phyloP scores from a whole-genome alignment of 2,797 vertebrate genomes.

The Mastacembelus armatus region DNA sequence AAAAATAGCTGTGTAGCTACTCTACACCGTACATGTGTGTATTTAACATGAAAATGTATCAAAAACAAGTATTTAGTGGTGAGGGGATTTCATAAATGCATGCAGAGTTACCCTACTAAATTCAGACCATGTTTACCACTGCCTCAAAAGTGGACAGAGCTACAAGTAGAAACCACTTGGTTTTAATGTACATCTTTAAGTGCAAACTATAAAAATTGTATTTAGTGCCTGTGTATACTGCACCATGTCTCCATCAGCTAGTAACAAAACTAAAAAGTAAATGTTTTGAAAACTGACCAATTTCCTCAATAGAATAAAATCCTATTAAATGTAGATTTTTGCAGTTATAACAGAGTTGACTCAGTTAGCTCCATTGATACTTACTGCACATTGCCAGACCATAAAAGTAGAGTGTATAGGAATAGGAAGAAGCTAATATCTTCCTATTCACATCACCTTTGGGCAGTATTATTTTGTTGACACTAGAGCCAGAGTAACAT shows the following conservation, averaged over 20 bases:
- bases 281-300: neutral
- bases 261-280: neutral
- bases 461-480: no score
- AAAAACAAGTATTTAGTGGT: constrained; percentile 13
- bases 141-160: neutral
- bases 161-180: neutral
- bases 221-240: neutral
- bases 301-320: constrained; percentile 5
- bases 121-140: neutral
- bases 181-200: neutral
- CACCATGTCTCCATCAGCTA: constrained; percentile 7
- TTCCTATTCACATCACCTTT: no score
- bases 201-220: constrained; percentile 19
- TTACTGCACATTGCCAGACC: no score
- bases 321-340: constrained; percentile 14
- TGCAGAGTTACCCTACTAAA: constrained; percentile 1
- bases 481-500: no score
- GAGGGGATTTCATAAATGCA: constrained; percentile 10
- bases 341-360: no score
- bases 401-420: no score
- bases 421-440: no score
- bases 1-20: neutral
- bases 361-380: no score
- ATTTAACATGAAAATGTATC: neutral
- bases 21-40: no score